A percentile compares a stretch with the other conserved stretches of the same genome.
Conservation (phyloP, 2,888 invertebrate genomes). For the Lymantria dispar region DNA sequence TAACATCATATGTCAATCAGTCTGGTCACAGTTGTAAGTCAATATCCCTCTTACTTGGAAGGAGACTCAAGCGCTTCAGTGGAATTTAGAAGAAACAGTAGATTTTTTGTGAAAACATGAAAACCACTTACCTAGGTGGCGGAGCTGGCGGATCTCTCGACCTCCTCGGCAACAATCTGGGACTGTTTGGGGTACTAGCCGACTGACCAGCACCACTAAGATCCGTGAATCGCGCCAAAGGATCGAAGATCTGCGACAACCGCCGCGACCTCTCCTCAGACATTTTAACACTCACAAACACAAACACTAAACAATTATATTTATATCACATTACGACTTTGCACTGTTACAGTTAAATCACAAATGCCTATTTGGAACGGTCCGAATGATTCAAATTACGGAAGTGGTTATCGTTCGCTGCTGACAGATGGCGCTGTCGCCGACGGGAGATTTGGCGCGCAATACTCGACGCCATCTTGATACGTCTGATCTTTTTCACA, state of each 20-base stretch:
- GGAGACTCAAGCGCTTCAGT: too few species aligned
- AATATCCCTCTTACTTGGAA: too few species aligned
- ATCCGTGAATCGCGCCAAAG: constrained; percentile 88
- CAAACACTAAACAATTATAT: constrained; percentile 49
- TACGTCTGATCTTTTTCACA: constrained; percentile 66
- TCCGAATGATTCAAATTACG: constrained; percentile 62
- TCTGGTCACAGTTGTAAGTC: too few species aligned
- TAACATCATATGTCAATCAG: too few species aligned
- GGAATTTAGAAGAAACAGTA: neutral
- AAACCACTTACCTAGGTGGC: constrained; percentile 66
- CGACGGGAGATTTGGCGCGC: constrained; percentile 66
- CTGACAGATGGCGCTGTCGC: constrained; percentile 61
- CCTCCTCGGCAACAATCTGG: constrained; percentile 85
- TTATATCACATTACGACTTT: constrained; percentile 63
- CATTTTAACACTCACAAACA: constrained; percentile 72
- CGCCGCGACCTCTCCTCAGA: constrained; percentile 87
- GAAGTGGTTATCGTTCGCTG: constrained; percentile 48
- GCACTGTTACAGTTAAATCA: constrained; percentile 60
- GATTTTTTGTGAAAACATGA: neutral
- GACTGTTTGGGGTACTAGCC: constrained; percentile 87
- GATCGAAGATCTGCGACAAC: constrained; percentile 92
- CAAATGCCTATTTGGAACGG: constrained; percentile 70
- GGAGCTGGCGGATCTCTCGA: constrained; percentile 73
- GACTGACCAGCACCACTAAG: constrained; percentile 81
- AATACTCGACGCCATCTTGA: constrained; percentile 66